These are phyloP conservation scores for Drusus annulatus DNA, from an alignment of 1,140 invertebrate genomes.

Conservation along the genomic window DNA sequence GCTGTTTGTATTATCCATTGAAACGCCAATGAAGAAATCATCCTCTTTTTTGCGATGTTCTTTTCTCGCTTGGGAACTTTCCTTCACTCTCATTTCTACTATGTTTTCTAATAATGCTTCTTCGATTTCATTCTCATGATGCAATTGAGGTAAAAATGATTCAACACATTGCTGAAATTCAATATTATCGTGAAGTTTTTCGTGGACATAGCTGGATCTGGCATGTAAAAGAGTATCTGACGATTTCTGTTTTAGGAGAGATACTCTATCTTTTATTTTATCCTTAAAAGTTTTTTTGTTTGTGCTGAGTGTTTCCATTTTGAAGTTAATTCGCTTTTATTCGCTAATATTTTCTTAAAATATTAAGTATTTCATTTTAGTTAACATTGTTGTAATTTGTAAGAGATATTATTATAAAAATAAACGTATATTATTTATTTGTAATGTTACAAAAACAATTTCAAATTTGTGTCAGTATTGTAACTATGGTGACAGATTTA, in stretches of 20 bases:
- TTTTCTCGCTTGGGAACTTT: slow-evolving; percentile 1
- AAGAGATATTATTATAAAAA: too few relatives aligned
- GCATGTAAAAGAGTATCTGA: slow-evolving; percentile 40
- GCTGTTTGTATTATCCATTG: background rate
- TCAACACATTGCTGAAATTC: slow-evolving; percentile 5
- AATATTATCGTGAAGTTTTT: slow-evolving; percentile 14
- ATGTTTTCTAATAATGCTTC: slow-evolving; percentile 36
- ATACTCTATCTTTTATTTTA: slow-evolving; percentile 43
- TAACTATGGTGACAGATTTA: too few relatives aligned
- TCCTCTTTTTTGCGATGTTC: slow-evolving; percentile 29
- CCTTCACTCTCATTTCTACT: slow-evolving; percentile 30
- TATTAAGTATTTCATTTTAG: too few relatives aligned
- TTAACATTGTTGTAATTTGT: too few relatives aligned
- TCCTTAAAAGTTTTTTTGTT: slow-evolving; percentile 47
- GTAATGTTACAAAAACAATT: too few relatives aligned
- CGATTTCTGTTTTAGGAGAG: slow-evolving; percentile 46
- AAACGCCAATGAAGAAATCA: slow-evolving; percentile 38
- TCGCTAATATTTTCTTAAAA: too few relatives aligned
- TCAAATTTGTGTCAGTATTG: too few relatives aligned
- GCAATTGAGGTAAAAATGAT: slow-evolving; percentile 30
- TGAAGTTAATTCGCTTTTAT: background rate
- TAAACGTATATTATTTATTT: too few relatives aligned
- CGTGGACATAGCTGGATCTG: slow-evolving; percentile 11
- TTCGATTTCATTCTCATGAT: slow-evolving; percentile 45
- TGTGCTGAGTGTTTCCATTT: background rate